phyloP scores from a whole-genome alignment of 2,888 invertebrate genomes.

The Ypsolopha sequella region DNA sequence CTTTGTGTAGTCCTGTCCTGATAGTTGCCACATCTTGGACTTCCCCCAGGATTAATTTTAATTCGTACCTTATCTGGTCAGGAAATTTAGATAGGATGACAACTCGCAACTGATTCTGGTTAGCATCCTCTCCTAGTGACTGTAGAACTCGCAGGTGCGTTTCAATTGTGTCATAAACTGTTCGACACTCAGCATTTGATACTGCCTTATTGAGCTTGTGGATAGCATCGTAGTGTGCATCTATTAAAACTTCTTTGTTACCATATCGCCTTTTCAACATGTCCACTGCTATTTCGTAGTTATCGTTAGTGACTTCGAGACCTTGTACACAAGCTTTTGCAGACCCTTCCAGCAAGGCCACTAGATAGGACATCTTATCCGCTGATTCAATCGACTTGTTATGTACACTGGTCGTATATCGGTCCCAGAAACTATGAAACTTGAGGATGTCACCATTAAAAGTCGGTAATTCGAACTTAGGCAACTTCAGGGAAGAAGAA shows the following conservation, averaged over 20 bases:
- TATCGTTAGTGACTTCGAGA: too few relatives aligned
- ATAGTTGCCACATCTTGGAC: too few relatives aligned
- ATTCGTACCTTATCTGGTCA: background rate
- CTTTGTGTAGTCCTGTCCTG: background rate
- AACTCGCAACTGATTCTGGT: too few relatives aligned
- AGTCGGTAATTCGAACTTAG: constrained; percentile 10
- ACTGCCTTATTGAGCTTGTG: constrained; percentile 7
- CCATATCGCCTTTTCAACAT: constrained; percentile 11
- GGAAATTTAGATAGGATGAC: constrained; percentile 13
- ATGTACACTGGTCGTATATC: constrained; percentile 13
- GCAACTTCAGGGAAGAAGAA: too few relatives aligned
- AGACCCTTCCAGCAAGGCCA: constrained; percentile 11
- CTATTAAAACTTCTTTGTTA: constrained; percentile 5
- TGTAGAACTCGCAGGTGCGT: too few relatives aligned
- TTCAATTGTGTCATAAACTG: constrained; percentile 13
- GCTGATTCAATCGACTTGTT: constrained; percentile 12
- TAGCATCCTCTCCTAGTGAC: too few relatives aligned
- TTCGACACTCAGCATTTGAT: constrained; percentile 7
- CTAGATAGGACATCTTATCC: constrained; percentile 15
- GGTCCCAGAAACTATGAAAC: constrained; percentile 17
- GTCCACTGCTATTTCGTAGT: constrained; percentile 11
- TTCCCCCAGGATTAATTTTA: background rate
- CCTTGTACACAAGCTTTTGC: constrained; percentile 10
- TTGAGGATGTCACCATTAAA: constrained; percentile 14
- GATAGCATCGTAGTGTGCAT: constrained; percentile 13